Conservation (phyloP, 1,140 invertebrate species). For the Trinorchestia longiramus region DNA sequence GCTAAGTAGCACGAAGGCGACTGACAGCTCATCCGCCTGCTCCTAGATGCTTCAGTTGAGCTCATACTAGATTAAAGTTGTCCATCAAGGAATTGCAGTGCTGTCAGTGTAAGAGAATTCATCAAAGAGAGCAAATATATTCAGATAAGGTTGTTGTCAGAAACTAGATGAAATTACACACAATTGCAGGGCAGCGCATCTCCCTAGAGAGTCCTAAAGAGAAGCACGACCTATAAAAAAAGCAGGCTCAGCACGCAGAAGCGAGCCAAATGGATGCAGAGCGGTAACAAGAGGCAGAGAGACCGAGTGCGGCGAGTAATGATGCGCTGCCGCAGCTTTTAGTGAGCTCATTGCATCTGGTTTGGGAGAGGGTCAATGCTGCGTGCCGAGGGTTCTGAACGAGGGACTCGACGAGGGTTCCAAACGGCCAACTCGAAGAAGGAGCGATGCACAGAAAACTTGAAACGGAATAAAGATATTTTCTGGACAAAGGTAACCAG, state of each 20-base stretch:
- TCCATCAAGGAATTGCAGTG: constrained; percentile 18
- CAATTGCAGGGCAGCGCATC: neutral
- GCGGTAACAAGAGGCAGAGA: constrained; percentile 53
- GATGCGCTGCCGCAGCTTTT: constrained; percentile 54
- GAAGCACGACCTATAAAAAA: constrained; percentile 37
- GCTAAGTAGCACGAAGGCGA: constrained; percentile 36
- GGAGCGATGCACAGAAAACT: neutral
- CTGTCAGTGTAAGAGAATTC: neutral
- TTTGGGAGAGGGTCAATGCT: constrained; percentile 52
- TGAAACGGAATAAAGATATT: neutral
- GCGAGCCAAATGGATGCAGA: constrained; percentile 51
- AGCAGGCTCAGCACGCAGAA: constrained; percentile 17
- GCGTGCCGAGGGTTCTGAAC: constrained; percentile 48
- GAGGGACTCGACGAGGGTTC: neutral
- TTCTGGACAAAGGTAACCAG: neutral
- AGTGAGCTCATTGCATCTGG: constrained; percentile 54
- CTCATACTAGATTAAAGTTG: neutral
- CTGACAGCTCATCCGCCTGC: constrained; percentile 50
- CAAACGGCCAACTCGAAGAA: neutral
- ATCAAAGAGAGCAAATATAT: constrained; percentile 13
- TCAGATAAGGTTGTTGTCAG: neutral
- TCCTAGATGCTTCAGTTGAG: constrained; percentile 8
- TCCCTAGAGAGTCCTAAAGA: constrained; percentile 23
- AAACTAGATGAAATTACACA: constrained; percentile 24
- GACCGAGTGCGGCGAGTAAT: constrained; percentile 50